Evolutionary conservation across 2,888 invertebrate species (phyloP), one percentile per base, ranked within the genome.

Genomic region (Clunio marinus): DNA sequence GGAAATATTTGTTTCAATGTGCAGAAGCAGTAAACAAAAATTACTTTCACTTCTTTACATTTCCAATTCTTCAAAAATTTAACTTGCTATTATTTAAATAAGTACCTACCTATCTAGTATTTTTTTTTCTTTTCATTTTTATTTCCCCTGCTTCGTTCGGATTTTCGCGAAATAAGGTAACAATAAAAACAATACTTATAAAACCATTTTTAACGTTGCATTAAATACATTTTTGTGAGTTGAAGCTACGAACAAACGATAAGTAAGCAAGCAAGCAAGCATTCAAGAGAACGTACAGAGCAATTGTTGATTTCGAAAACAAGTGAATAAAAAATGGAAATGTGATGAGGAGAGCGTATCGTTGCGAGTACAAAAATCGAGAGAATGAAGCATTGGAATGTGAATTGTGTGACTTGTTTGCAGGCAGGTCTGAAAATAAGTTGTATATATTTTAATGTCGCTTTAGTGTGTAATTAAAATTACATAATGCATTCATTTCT

Each of bases 31-130:
- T 7, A 4, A 32, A 51, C 25, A 65, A 51, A 68, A 58, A 35
- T 68, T 45, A 68, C 68, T 68, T 68, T 68, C 68, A 68, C 68
- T 68, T 68, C 55, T n/a, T n/a, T n/a, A n/a, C n/a, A n/a, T 68
- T 27, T 45, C 46, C 32, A 25, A 32, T 55, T 68, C 58, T 55
- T 22, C 57, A 22, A 10, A 15, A n/a, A n/a, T n/a, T n/a, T n/a
- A n/a, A n/a, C n/a, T n/a, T n/a, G 17, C 25, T 24, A 57, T 68
- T 46, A 51, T 65, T 65, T 46, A 65, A 46, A 46, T 51, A 65
- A 46, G 46, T 15, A 41, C 41, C 20, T 13, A 24, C 10, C 8
- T 17, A 45, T 45, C 13, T 5, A 17, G 45, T 17, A 45, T 59
- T 59, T 17, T 25, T 24, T 55, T 55, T 55, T 55, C 13, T 4